A percentile compares a stretch with the other conserved stretches of the same genome.
These are phyloP conservation scores for Laupala kohalensis DNA, from an alignment of 1,140 invertebrate species.

Conservation along the genomic window DNA sequence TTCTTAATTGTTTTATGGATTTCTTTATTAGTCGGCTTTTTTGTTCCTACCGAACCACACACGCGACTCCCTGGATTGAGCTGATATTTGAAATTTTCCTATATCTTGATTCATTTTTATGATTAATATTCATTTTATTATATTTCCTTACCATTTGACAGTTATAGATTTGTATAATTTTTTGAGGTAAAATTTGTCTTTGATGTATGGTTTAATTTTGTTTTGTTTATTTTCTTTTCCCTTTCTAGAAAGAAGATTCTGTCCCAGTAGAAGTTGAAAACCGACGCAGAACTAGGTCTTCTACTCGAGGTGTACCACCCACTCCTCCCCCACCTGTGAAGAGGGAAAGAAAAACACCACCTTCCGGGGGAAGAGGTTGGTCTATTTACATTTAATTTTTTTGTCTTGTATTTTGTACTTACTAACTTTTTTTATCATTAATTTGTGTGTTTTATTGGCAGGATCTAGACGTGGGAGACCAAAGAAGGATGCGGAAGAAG, in stretches of 20 bases:
- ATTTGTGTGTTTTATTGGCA: neutral
- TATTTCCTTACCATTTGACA: no score
- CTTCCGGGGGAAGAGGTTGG: slow-evolving; percentile 13
- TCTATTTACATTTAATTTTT: neutral
- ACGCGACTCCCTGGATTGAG: no score
- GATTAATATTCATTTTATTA: no score
- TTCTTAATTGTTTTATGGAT: neutral
- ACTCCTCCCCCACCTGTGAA: slow-evolving; percentile 30
- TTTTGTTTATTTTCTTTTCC: no score
- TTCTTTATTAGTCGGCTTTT: neutral
- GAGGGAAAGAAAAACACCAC: slow-evolving; percentile 27
- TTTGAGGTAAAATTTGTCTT: no score
- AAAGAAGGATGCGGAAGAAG: slow-evolving; percentile 1
- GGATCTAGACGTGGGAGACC: slow-evolving; percentile 4
- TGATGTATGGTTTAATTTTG: no score
- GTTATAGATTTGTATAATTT: no score
- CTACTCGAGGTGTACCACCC: slow-evolving; percentile 27
- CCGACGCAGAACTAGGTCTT: slow-evolving; percentile 28
- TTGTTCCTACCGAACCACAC: no score
- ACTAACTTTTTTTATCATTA: neutral
- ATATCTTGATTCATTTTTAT: no score
- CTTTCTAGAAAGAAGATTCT: slow-evolving; percentile 1
- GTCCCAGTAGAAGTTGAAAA: slow-evolving; percentile 25
- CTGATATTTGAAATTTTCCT: no score
- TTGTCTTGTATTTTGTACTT: neutral